Evolutionary conservation across 2,797 vertebrate genomes (phyloP).

Genomic region (Trachurus trachurus): DNA sequence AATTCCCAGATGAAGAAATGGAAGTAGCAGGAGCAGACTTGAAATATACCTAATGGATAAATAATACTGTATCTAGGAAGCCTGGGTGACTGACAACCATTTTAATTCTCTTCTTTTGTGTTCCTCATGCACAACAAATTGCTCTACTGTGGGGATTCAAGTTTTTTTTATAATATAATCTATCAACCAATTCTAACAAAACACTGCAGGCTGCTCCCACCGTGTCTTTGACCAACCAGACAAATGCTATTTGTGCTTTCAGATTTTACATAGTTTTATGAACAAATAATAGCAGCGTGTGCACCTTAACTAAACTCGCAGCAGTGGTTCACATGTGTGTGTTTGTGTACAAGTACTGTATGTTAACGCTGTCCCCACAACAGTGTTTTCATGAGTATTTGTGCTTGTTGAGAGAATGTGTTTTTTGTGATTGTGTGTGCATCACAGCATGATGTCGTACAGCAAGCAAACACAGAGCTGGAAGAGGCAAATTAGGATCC

Average conservation of each 20-base stretch:
- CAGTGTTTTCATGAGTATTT: slow-evolving; percentile 20
- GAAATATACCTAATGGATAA: slow-evolving; percentile 22
- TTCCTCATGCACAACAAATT: slow-evolving; percentile 33
- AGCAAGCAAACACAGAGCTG: slow-evolving; percentile 37
- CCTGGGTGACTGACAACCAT: slow-evolving; percentile 30
- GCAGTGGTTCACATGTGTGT: not conserved
- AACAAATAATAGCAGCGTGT: slow-evolving; percentile 23
- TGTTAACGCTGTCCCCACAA: slow-evolving; percentile 9
- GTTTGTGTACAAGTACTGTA: not conserved
- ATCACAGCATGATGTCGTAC: slow-evolving; percentile 35
- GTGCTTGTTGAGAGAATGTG: slow-evolving; percentile 20
- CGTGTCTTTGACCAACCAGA: slow-evolving; percentile 41
- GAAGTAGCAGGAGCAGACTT: not conserved
- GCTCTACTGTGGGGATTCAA: slow-evolving; percentile 22
- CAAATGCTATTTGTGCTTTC: slow-evolving; percentile 36
- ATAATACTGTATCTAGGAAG: slow-evolving; percentile 3
- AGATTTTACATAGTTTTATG: slow-evolving; percentile 20
- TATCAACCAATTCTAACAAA: slow-evolving; percentile 10
- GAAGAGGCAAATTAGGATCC: slow-evolving; percentile 50
- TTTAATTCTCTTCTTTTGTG: slow-evolving; percentile 14
- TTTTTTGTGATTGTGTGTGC: slow-evolving; percentile 25
- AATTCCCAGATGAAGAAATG: not conserved
- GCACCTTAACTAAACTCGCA: slow-evolving; percentile 12
- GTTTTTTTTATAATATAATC: slow-evolving; percentile 33
- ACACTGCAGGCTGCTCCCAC: slow-evolving; percentile 1